phyloP scores from a whole-genome alignment of 2,888 invertebrate genomes.

The Hybos culiciformis region DNA sequence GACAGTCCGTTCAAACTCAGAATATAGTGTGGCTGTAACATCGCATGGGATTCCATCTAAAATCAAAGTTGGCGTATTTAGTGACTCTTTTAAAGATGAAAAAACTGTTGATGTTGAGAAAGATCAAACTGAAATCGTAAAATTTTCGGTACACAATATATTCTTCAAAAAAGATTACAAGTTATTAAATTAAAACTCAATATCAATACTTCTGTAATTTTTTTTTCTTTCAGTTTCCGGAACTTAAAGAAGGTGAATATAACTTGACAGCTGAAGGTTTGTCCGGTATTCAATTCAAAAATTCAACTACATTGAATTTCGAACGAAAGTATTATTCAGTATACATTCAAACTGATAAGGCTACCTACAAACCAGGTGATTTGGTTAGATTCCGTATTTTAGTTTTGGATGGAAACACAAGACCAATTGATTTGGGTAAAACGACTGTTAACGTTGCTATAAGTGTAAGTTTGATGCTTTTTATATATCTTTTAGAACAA shows the following conservation, averaged over 20 bases:
- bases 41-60: constrained; percentile 47
- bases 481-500: neutral
- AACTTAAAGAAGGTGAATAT: constrained; percentile 22
- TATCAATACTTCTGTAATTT: too few species aligned
- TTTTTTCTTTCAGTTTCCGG: constrained; percentile 15
- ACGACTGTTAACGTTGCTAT: constrained; percentile 25
- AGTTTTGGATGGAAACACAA: constrained; percentile 56
- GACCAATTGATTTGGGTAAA: constrained; percentile 40
- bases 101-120: constrained; percentile 57
- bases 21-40: constrained; percentile 66
- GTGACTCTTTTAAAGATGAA: constrained; percentile 54
- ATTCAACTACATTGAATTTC: constrained; percentile 57
- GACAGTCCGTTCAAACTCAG: constrained; percentile 63
- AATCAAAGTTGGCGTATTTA: constrained; percentile 59
- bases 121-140: constrained; percentile 53
- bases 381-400: constrained; percentile 61
- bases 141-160: constrained; percentile 51
- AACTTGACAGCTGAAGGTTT: constrained; percentile 39
- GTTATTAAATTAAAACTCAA: too few species aligned
- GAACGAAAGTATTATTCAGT: constrained; percentile 54
- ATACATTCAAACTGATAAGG: constrained; percentile 84
- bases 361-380: constrained; percentile 78
- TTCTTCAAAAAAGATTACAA: too few species aligned
- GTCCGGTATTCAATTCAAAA: constrained; percentile 57
- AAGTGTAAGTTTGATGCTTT: constrained; percentile 15